Evolutionary conservation across 2,888 invertebrate species (phyloP).

Genomic region (Drosophila mayaguana): DNA sequence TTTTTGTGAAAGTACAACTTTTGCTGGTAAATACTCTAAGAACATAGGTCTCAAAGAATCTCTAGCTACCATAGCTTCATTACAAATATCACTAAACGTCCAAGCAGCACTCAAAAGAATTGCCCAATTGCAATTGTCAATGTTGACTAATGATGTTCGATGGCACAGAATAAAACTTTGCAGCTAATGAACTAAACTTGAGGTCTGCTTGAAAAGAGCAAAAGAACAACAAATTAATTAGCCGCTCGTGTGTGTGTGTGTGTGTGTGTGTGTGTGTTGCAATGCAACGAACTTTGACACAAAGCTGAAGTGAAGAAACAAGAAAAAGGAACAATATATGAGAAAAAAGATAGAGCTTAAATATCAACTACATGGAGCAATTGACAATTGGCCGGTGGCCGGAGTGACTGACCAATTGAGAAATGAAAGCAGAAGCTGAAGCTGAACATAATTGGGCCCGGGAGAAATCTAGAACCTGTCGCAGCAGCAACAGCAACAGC

Average conservation of each 20-base stretch:
- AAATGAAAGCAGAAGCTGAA: conserved; percentile 57
- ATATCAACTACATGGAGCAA: conserved; percentile 65
- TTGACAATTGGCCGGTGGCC: conserved; percentile 14
- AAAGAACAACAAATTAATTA: conserved; percentile 58
- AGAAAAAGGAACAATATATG: neutral
- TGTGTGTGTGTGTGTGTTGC: conserved; percentile 18
- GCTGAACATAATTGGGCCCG: conserved; percentile 64
- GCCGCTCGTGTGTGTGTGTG: conserved; percentile 29
- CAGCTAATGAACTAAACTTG: conserved; percentile 25
- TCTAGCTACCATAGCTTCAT: neutral
- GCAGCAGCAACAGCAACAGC: conserved; percentile 18
- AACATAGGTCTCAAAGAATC: too few species aligned
- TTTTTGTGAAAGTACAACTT: too few species aligned
- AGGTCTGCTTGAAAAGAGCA: conserved; percentile 1
- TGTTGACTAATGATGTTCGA: conserved; percentile 44
- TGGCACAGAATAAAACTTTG: conserved; percentile 24
- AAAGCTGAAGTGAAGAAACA: neutral
- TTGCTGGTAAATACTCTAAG: too few species aligned
- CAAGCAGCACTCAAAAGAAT: conserved; percentile 1
- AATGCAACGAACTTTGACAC: conserved; percentile 60
- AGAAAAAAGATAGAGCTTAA: conserved; percentile 41
- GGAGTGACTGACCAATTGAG: conserved; percentile 51
- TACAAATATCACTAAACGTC: neutral
- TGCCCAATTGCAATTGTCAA: conserved; percentile 35
- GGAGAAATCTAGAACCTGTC: conserved; percentile 73